phyloP scores from a whole-genome alignment of 2,797 vertebrate species.

The Momotus momota region DNA sequence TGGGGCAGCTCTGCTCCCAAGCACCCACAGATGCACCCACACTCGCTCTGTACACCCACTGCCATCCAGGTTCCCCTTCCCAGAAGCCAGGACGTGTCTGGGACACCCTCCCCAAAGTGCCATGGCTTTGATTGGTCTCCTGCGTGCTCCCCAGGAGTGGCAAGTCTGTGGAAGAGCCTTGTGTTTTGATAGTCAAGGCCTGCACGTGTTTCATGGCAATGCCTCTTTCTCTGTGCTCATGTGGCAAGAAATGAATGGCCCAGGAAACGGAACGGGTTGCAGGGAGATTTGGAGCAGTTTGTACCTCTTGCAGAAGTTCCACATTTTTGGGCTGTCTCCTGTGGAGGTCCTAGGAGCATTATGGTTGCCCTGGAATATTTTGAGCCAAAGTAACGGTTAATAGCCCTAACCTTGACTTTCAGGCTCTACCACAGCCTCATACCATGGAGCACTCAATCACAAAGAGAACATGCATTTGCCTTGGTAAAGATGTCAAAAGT shows the following conservation, averaged over 20 bases:
- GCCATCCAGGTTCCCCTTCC: background rate
- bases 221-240: background rate
- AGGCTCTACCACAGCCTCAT: background rate
- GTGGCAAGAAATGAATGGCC: background rate
- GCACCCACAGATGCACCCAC: background rate
- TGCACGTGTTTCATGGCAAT: background rate
- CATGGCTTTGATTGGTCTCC: background rate
- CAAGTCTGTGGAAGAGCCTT: fast-evolving
- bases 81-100: fast-evolving
- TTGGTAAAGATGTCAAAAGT: background rate
- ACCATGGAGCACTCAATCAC: background rate
- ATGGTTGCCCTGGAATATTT: background rate
- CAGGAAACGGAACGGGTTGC: background rate
- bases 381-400: background rate
- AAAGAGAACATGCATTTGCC: background rate
- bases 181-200: background rate
- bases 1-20: background rate
- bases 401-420: background rate
- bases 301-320: background rate
- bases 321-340: background rate
- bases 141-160: fast-evolving
- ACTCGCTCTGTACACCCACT: background rate
- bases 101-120: background rate
- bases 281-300: background rate
- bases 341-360: background rate